Conservation (phyloP, 2,797 vertebrate species). For the Epinephelus coioides region DNA sequence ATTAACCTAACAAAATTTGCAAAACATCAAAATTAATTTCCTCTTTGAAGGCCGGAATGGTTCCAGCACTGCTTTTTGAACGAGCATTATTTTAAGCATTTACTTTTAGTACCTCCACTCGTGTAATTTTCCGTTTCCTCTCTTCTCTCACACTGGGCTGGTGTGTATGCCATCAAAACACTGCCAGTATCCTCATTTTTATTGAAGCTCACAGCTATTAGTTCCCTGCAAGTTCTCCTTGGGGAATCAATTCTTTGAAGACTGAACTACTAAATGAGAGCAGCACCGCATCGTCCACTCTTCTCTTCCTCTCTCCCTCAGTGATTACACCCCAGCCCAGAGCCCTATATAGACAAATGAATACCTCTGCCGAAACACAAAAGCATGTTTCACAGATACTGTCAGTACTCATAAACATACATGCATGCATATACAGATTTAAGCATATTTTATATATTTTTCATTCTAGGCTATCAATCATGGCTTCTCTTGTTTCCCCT, state of each 20-base stretch:
- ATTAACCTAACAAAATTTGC: not conserved
- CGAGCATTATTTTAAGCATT: not conserved
- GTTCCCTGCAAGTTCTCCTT: constrained; percentile 37
- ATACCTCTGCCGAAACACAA: not conserved
- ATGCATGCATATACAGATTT: too few species aligned
- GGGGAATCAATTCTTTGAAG: constrained; percentile 63
- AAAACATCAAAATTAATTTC: not conserved
- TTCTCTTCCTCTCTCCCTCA: constrained; percentile 13
- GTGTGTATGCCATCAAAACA: constrained; percentile 57
- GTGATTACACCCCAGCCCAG: not conserved
- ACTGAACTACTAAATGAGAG: constrained; percentile 55
- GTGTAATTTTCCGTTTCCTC: constrained; percentile 16
- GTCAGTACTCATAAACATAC: not conserved
- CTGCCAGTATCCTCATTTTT: constrained; percentile 41
- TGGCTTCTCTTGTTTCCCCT: not conserved
- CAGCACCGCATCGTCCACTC: not conserved
- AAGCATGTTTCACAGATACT: not conserved
- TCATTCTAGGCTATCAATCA: not conserved
- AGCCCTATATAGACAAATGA: constrained; percentile 19
- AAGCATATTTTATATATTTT: not conserved
- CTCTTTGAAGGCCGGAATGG: not conserved
- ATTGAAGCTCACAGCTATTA: constrained; percentile 54
- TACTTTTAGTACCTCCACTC: not conserved
- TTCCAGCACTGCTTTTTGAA: not conserved
- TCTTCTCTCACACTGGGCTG: constrained; percentile 13